Evolutionary conservation across 2,113 vertebrate genomes (phyloP).

Genomic region (Anas platyrhynchos): DNA sequence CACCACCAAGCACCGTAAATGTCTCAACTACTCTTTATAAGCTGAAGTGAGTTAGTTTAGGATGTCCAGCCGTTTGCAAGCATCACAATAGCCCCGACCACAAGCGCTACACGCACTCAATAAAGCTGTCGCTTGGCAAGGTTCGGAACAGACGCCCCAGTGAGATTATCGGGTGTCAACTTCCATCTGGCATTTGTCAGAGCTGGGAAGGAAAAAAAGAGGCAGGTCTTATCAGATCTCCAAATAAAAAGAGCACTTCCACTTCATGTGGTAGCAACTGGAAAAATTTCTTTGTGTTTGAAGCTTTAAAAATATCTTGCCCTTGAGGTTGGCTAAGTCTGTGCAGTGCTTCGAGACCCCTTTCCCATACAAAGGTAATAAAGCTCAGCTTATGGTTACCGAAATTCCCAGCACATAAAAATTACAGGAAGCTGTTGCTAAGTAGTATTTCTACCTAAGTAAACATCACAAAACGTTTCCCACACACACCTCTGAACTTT

Average conservation of each 20-base stretch:
- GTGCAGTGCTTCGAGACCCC: not conserved
- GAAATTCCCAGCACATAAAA: constrained; percentile 71
- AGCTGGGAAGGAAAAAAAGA: not conserved
- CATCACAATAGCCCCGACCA: not conserved
- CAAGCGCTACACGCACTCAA: not conserved
- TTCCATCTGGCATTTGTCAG: constrained; percentile 66
- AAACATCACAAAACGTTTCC: constrained; percentile 67
- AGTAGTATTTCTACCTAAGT: constrained; percentile 69
- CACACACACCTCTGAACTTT: constrained; percentile 66
- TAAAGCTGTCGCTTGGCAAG: not conserved
- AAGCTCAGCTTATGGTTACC: constrained; percentile 31
- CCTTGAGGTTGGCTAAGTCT: constrained; percentile 21
- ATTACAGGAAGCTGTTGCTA: constrained; percentile 73
- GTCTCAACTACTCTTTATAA: constrained; percentile 11
- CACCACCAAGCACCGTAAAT: not conserved
- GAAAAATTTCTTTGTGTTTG: constrained; percentile 59
- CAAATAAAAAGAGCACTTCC: constrained; percentile 43
- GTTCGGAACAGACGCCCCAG: constrained; percentile 15
- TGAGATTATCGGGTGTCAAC: constrained; percentile 32
- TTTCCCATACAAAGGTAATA: constrained; percentile 56
- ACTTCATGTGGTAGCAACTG: constrained; percentile 27
- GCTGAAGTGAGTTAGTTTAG: constrained; percentile 2
- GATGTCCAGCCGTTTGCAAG: not conserved
- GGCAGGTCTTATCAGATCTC: constrained; percentile 51
- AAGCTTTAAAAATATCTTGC: constrained; percentile 63